Conservation (phyloP, 1,140 invertebrate genomes). For the Heliothis subflexa region DNA sequence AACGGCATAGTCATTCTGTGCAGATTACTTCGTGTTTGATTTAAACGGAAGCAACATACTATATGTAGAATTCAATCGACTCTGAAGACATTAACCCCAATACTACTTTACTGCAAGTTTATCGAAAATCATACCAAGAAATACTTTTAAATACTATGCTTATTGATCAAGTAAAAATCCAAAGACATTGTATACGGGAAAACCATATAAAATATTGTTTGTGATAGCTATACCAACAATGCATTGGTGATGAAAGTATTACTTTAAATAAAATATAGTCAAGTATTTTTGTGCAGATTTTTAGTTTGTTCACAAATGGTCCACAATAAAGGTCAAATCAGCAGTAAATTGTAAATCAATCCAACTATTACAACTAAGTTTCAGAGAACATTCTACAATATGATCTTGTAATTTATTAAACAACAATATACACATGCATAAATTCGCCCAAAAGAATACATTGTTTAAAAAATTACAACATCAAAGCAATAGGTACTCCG, state of each 20-base stretch:
- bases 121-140: too few relatives aligned
- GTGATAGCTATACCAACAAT: neutral
- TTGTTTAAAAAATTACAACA: constrained; percentile 28
- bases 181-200: too few relatives aligned
- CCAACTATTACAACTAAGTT: constrained; percentile 45
- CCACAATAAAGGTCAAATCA: constrained; percentile 15
- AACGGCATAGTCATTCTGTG: too few relatives aligned
- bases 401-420: constrained; percentile 26
- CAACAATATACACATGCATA: constrained; percentile 12
- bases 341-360: constrained; percentile 40
- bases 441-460: constrained; percentile 11
- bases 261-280: neutral
- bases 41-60: too few relatives aligned
- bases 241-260: neutral
- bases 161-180: too few relatives aligned
- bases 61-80: too few relatives aligned
- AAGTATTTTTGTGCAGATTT: constrained; percentile 6
- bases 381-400: constrained; percentile 10
- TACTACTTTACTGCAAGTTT: too few relatives aligned
- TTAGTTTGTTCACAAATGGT: constrained; percentile 36
- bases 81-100: too few relatives aligned
- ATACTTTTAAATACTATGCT: too few relatives aligned
- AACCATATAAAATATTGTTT: too few relatives aligned
- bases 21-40: too few relatives aligned
- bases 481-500: constrained; percentile 4